Base-by-base conservation (phyloP, 2,888 invertebrate genomes). In the Clostera curtula region DNA sequence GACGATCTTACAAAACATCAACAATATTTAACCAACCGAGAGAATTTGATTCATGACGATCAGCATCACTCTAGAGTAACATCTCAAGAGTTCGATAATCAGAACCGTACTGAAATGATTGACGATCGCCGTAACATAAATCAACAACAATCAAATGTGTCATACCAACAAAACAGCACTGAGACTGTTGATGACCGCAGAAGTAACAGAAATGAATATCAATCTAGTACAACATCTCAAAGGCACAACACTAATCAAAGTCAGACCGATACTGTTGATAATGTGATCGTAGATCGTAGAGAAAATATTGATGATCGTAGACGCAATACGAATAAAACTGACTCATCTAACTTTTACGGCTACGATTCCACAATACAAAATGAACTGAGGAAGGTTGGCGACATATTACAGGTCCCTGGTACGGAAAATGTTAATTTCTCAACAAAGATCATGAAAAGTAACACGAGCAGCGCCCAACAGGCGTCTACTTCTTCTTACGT, bases 401-500 rank as follows among this genome's bases (percentile, higher is more conserved):
- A 80, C 29, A 75, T 82, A 45, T 57, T 83, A 29, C 68, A 80
- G 43, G 70, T 79, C 15, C 58, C 61, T 22, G 57, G 75, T 35
- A 62, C 63, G 6, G 59, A 76, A 40, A 72, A 75, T 36, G 49
- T 79, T 12, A 71, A 82, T 37, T 76, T 71, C 65, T 85, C 68
- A 20, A 86, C 58, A 30, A 79, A 82, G 61, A 76, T 84, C 19
- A 69, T 86, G 31, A 85, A 88, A 47, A 85, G 87, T 42, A 83
- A 85, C 42, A 85, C 85, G 21, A 85, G 86, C 32, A 86, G 88
- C 30, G 80, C 83, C 24, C 79, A 87, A 26, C 86, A 89, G 66
- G 88, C 86, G 28, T 86, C 88, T 8, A 85, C 86, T 4, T 86
- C 87, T 4, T 88, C 89, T 23, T 90, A 89, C 47, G 86, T 84